Evolutionary conservation across 2,113 vertebrate species (phyloP), one percentile per base, ranked within the genome.

Genomic region (Cinclus cinclus): DNA sequence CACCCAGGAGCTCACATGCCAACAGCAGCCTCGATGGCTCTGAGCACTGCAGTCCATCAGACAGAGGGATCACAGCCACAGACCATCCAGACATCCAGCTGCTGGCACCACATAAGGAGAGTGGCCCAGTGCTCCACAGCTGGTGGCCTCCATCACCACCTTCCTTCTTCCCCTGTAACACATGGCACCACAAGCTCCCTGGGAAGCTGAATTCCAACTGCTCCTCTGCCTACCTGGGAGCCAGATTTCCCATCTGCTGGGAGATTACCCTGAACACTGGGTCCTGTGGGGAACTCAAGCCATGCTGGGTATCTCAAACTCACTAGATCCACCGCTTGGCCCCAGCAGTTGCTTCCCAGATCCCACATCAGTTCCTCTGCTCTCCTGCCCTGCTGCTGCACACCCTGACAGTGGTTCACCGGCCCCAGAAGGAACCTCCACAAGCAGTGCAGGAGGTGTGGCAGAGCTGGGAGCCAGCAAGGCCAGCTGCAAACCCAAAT

Each of bases 301-400:
- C 35, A 24, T 1, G 20, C 75, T 64, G 46, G 33, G 41, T 46
- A 64, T 35, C 37, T 58, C 73, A 89, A 41, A 35, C 53, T 30
- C 10, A 2, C 46, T 13, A 44, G 7, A 67, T 20, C 37, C 58
- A 49, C 37, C 30, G 6, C 41, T 37, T 39, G 33, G 55, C 17
- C 35, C 33, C 56, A 58, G 71, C 42, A 80, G 50, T 5, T 33
- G 7, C 77, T 59, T 35, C 41, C 30, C 37, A 74, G 37, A 25
- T 25, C 37, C 37, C 37, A 9, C 1, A 2, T 13, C 8, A 3
- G 30, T 10, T 42, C 28, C n/a, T 23, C n/a, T 1, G 0, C 46
- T n/a, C 63, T 42, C 71, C 70, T 62, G 52, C 63, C 52, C n/a
- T 27, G 60, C 1, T 10, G 10, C 79, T 80, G 56, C 75, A 27